Percentiles rank a stretch among this genome's conserved stretches.
phyloP scores from a whole-genome alignment of 2,113 vertebrate species.

The Butastur rufipennis region DNA sequence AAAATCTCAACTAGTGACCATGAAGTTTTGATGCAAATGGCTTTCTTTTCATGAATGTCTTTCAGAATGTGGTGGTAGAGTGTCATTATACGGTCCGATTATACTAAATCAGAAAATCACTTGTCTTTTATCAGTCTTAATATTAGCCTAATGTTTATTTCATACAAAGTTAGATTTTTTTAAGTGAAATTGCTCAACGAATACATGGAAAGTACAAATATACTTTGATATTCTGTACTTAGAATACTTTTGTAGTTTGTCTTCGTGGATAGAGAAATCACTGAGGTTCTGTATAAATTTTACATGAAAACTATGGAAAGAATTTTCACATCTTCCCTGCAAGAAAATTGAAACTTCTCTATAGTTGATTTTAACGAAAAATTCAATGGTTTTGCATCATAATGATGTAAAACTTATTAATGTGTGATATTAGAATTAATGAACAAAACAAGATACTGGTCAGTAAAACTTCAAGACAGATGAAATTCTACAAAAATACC shows the following conservation, averaged over 20 bases:
- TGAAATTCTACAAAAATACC: fast-evolving
- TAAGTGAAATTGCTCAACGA: background rate
- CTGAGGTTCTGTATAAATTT: background rate
- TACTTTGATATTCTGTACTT: background rate
- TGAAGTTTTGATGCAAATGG: background rate
- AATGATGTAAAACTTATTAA: background rate
- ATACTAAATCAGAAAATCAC: background rate
- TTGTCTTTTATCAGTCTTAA: background rate
- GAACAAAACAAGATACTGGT: background rate
- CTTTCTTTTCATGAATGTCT: background rate
- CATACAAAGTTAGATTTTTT: background rate
- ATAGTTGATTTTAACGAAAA: background rate
- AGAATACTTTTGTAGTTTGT: background rate
- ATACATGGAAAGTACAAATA: background rate
- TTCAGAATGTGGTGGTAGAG: background rate
- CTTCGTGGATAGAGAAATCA: background rate
- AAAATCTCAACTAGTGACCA: background rate
- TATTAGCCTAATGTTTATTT: background rate
- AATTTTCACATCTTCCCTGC: background rate
- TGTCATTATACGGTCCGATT: background rate
- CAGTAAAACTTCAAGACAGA: background rate
- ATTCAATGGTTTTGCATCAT: background rate
- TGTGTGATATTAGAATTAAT: background rate
- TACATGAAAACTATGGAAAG: background rate
- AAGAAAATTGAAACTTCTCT: background rate